These are phyloP conservation scores for Champsocephalus gunnari DNA, from an alignment of 2,797 vertebrate genomes.

Conservation along the genomic window DNA sequence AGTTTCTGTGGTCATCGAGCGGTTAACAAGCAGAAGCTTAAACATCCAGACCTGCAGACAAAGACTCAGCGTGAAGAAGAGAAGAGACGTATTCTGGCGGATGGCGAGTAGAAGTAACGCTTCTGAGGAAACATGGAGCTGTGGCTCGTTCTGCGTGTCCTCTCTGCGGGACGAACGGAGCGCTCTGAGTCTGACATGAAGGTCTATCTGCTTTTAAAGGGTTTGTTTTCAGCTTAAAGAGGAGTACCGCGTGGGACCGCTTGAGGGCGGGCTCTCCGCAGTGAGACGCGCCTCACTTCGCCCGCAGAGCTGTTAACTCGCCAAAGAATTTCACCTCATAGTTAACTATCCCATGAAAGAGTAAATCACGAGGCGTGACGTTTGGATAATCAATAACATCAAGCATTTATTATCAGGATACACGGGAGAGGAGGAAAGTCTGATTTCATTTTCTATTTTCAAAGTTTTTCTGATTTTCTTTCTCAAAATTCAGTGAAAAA, in stretches of 20 bases:
- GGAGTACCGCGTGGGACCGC: slow-evolving; percentile 29
- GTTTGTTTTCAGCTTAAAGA: slow-evolving; percentile 8
- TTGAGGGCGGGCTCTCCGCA: slow-evolving; percentile 29
- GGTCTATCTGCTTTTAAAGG: background rate
- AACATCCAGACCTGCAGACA: slow-evolving; percentile 17
- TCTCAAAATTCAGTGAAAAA: too few species aligned
- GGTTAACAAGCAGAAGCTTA: slow-evolving; percentile 53
- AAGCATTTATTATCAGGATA: too few species aligned
- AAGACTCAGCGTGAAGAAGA: background rate
- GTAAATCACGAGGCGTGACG: too few species aligned
- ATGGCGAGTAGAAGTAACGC: background rate
- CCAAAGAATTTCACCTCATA: slow-evolving; percentile 37
- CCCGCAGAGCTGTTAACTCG: background rate
- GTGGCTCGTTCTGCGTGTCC: too few species aligned
- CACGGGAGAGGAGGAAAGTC: too few species aligned
- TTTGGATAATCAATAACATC: too few species aligned
- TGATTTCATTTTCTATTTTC: too few species aligned
- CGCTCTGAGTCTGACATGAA: too few species aligned
- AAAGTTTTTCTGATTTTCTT: too few species aligned
- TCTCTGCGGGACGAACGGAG: too few species aligned
- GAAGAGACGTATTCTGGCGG: slow-evolving; percentile 16
- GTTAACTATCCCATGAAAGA: too few species aligned
- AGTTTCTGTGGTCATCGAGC: slow-evolving; percentile 47
- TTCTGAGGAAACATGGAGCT: too few species aligned
- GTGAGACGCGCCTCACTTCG: slow-evolving; percentile 51